Percentiles rank a stretch among this genome's conserved stretches.
Evolutionary conservation across 2,888 invertebrate species (phyloP).

Genomic region (Oligia fasciuncula): DNA sequence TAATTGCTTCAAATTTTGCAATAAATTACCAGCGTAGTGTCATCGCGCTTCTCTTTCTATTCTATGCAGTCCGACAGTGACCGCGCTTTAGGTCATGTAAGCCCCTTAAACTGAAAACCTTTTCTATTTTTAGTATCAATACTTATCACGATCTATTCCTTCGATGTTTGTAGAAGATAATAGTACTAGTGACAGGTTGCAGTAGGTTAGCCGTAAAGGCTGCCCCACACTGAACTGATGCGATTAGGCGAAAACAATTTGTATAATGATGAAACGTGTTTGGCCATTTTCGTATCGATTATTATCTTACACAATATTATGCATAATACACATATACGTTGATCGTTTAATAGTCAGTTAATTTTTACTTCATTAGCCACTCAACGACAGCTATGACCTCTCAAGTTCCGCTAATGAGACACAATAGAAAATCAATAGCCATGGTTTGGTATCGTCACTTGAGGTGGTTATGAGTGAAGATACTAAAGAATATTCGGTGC

Average conservation of each 20-base stretch:
- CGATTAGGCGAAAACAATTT: not conserved
- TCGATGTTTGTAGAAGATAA: constrained; percentile 32
- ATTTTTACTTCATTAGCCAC: not conserved
- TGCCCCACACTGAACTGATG: not conserved
- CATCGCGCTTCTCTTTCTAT: too few species aligned
- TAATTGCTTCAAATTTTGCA: too few species aligned
- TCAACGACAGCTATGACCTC: not conserved
- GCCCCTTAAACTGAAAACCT: not conserved
- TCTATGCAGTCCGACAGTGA: too few species aligned
- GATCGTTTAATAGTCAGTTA: not conserved
- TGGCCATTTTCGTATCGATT: not conserved
- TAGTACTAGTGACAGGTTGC: not conserved
- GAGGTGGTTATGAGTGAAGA: not conserved
- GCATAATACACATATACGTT: not conserved
- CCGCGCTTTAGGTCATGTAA: too few species aligned
- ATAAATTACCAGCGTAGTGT: too few species aligned
- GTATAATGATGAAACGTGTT: not conserved
- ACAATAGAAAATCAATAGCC: too few species aligned
- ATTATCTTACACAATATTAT: not conserved
- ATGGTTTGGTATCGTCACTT: too few species aligned
- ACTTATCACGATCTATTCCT: constrained; percentile 1
- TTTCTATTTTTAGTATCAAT: constrained; percentile 3
- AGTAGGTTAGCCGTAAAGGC: constrained; percentile 35
- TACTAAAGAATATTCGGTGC: not conserved
- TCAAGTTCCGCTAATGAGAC: too few species aligned